Base-by-base conservation (phyloP, 2,888 invertebrate species). In the Synanthedon myopaeformis region DNA sequence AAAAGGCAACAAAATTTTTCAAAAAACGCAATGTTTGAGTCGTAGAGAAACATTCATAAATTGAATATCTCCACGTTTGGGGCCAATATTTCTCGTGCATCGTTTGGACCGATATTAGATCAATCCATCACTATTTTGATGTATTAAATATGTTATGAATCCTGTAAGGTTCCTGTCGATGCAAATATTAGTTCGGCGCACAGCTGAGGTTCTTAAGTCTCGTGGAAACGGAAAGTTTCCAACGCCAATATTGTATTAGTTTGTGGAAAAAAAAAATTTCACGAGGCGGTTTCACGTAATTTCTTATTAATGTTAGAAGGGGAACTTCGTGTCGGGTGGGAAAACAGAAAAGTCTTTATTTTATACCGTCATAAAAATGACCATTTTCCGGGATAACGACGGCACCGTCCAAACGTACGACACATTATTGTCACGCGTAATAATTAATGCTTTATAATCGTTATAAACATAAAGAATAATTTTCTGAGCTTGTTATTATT, bases 301-400 rank as follows among this genome's bases (percentile, higher is more conserved):
- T 59, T 56, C 65, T 63, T 70, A 75, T 74, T 70, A 72, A 63
- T 62, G 66, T 61, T 60, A 61, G 59, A 58, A 59, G 61, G 62
- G 51, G 35, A 35, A 35, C 51, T 17, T 49, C 49, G 19, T 13
- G 49, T 28, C 10, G 28, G 28, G 51, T 28, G 64, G 58, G 59
- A 58, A 59, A 59, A 57, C 59, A 58, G 58, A 60, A 63, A 66
- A 64, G 63, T 69, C 66, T 69, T 66, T 65, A 72, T 70, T 76
- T 76, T 75, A 76, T 74, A 63, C 53, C 65, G 58, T 64, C 69
- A 66, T 76, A 76, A 76, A 75, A 71, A 63, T 72, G 74, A 69
- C 69, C 70, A 72, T 74, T 71, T 62, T 62, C 57, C 56, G 42
- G 59, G 66, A 63, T 72, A 69, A 72, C 65, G 68, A 64, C 62